Conservation (phyloP, 2,113 vertebrate genomes). For the Taurulus bubalis region DNA sequence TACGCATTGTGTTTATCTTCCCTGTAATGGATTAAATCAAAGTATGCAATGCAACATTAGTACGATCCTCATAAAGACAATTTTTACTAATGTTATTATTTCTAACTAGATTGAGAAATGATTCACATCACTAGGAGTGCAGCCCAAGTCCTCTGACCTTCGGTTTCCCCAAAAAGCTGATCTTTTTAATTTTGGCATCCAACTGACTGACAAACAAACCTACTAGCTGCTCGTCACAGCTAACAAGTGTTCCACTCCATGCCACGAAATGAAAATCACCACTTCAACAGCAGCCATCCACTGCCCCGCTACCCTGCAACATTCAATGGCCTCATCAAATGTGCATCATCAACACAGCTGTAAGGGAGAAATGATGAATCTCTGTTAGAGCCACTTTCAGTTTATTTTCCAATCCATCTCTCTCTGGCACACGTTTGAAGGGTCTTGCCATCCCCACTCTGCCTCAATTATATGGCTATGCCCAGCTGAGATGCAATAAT, state of each 20-base stretch:
- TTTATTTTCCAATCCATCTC: conserved; percentile 79
- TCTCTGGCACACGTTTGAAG: conserved; percentile 76
- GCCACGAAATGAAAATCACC: conserved; percentile 55
- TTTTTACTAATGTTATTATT: background rate
- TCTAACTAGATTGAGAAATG: background rate
- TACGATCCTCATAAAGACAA: background rate
- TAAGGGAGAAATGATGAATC: conserved; percentile 73
- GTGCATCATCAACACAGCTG: conserved; percentile 79
- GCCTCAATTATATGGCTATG: conserved; percentile 81
- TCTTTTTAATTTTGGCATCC: conserved; percentile 10
- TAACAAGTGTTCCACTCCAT: conserved; percentile 42
- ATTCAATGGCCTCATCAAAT: conserved; percentile 72
- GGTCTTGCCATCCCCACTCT: conserved; percentile 76
- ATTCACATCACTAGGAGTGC: background rate
- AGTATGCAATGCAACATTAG: background rate
- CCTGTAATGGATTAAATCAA: background rate
- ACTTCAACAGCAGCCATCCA: conserved; percentile 56
- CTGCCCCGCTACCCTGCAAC: conserved; percentile 39
- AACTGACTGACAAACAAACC: conserved; percentile 27
- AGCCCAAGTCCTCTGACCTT: background rate
- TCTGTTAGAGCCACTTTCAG: conserved; percentile 73
- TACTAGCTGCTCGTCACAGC: conserved; percentile 32
- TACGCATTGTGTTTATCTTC: background rate
- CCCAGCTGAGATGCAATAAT: conserved; percentile 85
- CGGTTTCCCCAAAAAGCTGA: conserved; percentile 11